phyloP scores from a whole-genome alignment of 2,888 invertebrate genomes.

The Xestia sexstrigata region DNA sequence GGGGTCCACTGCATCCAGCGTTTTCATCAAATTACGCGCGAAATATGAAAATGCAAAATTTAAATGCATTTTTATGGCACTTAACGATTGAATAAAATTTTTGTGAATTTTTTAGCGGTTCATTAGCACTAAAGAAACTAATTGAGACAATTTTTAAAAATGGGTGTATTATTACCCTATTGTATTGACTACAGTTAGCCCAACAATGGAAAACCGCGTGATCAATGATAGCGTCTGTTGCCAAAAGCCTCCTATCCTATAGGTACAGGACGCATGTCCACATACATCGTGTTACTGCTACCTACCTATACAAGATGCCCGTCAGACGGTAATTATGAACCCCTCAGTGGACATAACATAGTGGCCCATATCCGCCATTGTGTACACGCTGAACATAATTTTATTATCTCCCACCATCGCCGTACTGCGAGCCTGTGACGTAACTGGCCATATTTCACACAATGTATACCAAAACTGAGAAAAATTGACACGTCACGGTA shows the following conservation, averaged over 20 bases:
- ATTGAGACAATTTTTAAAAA: no score
- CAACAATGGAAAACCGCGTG: not conserved
- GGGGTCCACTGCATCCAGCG: no score
- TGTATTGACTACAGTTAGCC: no score
- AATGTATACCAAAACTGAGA: constrained; percentile 60
- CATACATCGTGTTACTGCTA: not conserved
- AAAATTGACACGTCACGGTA: constrained; percentile 70
- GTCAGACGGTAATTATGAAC: constrained; percentile 27
- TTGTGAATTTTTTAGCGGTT: no score
- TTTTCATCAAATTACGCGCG: no score
- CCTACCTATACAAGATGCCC: constrained; percentile 16
- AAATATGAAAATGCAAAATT: no score
- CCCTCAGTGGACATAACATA: constrained; percentile 49
- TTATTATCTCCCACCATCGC: constrained; percentile 41
- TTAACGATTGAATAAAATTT: no score
- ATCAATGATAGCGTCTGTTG: not conserved
- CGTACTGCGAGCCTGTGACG: constrained; percentile 35
- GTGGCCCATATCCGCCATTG: constrained; percentile 45
- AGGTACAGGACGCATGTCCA: not conserved
- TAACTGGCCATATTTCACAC: constrained; percentile 52
- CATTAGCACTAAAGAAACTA: no score
- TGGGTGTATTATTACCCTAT: no score
- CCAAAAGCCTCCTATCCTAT: not conserved
- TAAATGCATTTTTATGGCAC: no score
- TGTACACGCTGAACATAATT: constrained; percentile 39